Evolutionary conservation across 2,797 vertebrate genomes (phyloP).

Genomic region (Synanceia verrucosa): DNA sequence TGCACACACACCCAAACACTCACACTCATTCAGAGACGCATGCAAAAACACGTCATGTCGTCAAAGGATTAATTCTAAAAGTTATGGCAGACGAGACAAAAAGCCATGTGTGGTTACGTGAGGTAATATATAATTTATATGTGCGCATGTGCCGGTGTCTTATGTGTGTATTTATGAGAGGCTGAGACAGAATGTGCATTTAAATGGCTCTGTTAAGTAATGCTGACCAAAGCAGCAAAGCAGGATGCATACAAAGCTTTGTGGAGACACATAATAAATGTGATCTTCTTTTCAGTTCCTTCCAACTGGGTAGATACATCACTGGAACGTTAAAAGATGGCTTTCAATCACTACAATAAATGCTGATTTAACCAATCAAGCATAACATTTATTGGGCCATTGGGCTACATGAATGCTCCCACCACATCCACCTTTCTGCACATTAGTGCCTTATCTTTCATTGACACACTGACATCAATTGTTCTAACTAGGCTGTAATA

Average conservation of each 20-base stretch:
- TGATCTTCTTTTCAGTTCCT: slow-evolving; percentile 25
- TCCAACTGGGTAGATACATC: slow-evolving; percentile 11
- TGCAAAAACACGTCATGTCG: slow-evolving; percentile 30
- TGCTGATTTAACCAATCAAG: slow-evolving; percentile 2
- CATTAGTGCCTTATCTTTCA: slow-evolving; percentile 22
- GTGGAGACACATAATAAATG: slow-evolving; percentile 42
- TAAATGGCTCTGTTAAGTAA: slow-evolving; percentile 72
- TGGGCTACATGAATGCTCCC: background rate
- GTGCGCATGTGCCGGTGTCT: slow-evolving; percentile 32
- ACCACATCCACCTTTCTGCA: slow-evolving; percentile 3
- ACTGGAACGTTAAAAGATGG: background rate
- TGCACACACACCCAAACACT: slow-evolving; percentile 11
- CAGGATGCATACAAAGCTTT: slow-evolving; percentile 42
- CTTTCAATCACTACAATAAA: slow-evolving; percentile 13
- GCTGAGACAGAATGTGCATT: slow-evolving; percentile 63
- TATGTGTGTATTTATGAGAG: slow-evolving; percentile 56
- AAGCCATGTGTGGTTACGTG: slow-evolving; percentile 35
- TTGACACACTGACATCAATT: slow-evolving; percentile 1
- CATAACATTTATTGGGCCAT: slow-evolving; percentile 8
- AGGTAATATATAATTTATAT: slow-evolving; percentile 45
- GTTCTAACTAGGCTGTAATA: background rate
- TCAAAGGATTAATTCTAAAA: slow-evolving; percentile 71
- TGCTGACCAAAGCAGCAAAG: slow-evolving; percentile 67
- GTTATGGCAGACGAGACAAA: slow-evolving; percentile 69
- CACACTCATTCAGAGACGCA: background rate